These are phyloP conservation scores for Buteo buteo DNA, from an alignment of 2,113 vertebrate species.

Conservation along the genomic window DNA sequence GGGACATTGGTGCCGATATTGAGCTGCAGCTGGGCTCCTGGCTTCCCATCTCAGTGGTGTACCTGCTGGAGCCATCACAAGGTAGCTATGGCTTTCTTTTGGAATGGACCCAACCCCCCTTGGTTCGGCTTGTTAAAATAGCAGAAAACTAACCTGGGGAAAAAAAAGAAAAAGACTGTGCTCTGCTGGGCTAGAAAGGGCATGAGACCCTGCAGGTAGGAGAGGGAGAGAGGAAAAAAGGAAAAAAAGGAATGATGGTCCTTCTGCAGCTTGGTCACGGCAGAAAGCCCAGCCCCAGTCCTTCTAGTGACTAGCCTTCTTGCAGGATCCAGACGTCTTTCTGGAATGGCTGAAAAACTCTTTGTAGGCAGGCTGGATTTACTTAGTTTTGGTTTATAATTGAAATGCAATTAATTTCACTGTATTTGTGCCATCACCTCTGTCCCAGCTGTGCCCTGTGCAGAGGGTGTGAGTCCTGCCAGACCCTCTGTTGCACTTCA, in stretches of 20 bases:
- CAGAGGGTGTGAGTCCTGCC: not conserved
- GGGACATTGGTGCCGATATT: fast-evolving
- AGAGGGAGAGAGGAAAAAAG: not conserved
- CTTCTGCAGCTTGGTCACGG: not conserved
- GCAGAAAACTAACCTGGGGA: not conserved
- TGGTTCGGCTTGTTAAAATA: not conserved
- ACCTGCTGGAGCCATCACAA: not conserved
- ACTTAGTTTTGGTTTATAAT: not conserved
- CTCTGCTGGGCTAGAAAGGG: not conserved
- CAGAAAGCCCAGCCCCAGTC: not conserved
- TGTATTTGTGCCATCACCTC: not conserved
- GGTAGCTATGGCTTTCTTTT: not conserved
- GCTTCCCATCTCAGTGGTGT: not conserved
- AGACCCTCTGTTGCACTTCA: fast-evolving
- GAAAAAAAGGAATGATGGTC: not conserved
- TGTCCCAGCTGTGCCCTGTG: not conserved
- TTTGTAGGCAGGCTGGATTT: not conserved
- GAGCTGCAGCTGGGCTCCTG: not conserved
- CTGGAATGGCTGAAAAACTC: not conserved
- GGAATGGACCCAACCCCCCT: not conserved
- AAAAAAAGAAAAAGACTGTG: not conserved
- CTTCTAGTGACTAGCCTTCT: not conserved
- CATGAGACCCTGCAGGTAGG: not conserved
- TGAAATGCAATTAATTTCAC: not conserved
- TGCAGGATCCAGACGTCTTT: not conserved